These are phyloP conservation scores for Cebidichthys violaceus DNA, from an alignment of 2,113 vertebrate genomes.

Conservation along the genomic window DNA sequence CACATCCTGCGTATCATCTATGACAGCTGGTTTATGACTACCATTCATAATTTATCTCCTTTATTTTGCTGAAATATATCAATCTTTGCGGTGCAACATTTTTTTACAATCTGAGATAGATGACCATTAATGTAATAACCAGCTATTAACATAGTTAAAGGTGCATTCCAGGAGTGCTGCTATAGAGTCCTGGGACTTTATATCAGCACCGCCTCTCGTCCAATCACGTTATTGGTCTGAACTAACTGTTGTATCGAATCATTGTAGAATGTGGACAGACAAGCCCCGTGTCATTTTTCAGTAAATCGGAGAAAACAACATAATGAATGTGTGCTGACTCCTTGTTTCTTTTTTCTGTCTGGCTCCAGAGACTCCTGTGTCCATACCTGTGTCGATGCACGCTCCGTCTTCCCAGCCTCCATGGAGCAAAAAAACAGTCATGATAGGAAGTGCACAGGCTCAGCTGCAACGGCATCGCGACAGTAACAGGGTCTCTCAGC, in stretches of 20 bases:
- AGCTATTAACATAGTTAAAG: not conserved
- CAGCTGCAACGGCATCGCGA: conserved; percentile 35
- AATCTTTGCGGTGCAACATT: too few relatives aligned
- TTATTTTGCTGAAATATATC: too few relatives aligned
- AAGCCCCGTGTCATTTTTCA: not conserved
- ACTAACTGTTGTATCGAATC: not conserved
- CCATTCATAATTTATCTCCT: too few relatives aligned
- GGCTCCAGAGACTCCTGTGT: conserved; percentile 16
- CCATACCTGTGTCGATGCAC: conserved; percentile 21
- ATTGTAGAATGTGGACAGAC: not conserved
- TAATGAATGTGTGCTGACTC: conserved; percentile 4
- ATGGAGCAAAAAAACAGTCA: conserved; percentile 55
- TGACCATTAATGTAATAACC: not conserved
- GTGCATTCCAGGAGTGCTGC: not conserved
- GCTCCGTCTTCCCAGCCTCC: conserved; percentile 29
- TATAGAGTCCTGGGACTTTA: too few relatives aligned
- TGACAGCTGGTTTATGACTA: conserved; percentile 16
- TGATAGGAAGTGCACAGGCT: conserved; percentile 40
- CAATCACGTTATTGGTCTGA: not conserved
- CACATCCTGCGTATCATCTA: conserved; percentile 22
- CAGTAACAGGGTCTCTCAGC: conserved; percentile 3
- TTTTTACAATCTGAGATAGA: not conserved
- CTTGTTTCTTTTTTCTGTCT: conserved; percentile 14
- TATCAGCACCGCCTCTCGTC: not conserved
- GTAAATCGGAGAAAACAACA: not conserved